Evolutionary conservation across 2,797 vertebrate genomes (phyloP), one percentile per base, ranked within the genome.

Genomic region (Cyclura pinguis): DNA sequence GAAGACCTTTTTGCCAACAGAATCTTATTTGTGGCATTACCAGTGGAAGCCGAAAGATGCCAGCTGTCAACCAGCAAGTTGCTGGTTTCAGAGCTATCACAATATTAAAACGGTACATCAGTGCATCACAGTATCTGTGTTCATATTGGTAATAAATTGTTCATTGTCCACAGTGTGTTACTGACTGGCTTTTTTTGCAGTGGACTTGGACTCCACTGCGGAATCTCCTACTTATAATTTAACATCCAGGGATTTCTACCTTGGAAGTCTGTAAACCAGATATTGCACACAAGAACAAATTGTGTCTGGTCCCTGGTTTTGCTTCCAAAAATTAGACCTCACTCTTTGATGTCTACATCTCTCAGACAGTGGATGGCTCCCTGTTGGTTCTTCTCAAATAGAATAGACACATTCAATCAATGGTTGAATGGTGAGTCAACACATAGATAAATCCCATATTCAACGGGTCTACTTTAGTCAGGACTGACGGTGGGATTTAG

Each of bases 81-180:
- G 90, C 95, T 96, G 96, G 95, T 96, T 95, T 97, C 96, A 98
- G 96, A 93, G 95, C 97, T 96, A 97, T 96, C 96, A 92, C 91
- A 96, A 98, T 96, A 97, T 98, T 96, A 95, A 92, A 96, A 94
- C 94, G 97, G 97, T 96, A 97, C 95, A 96, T 97, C 97, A 96
- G 96, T 96, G 96, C 98, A 97, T 97, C 96, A 96, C 97, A 98
- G 97, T 98, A 98, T 98, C 98, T 98, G 98, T 99, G 98, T 98
- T 98, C 98, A 98, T 98, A 98, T 98, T 98, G 98, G 98, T 98
- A 98, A 99, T 98, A 98, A 99, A 98, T 95, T 96, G 97, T 98
- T 97, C 97, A 96, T 98, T 98, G 98, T 97, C 97, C 96, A 96
- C 96, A 97, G 96, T 55, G 29, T 69, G 87, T 55, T 47, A 1